Evolutionary conservation across 1,140 invertebrate species (phyloP), one percentile per base, ranked within the genome.

Genomic region (Drosophila fuyamai): DNA sequence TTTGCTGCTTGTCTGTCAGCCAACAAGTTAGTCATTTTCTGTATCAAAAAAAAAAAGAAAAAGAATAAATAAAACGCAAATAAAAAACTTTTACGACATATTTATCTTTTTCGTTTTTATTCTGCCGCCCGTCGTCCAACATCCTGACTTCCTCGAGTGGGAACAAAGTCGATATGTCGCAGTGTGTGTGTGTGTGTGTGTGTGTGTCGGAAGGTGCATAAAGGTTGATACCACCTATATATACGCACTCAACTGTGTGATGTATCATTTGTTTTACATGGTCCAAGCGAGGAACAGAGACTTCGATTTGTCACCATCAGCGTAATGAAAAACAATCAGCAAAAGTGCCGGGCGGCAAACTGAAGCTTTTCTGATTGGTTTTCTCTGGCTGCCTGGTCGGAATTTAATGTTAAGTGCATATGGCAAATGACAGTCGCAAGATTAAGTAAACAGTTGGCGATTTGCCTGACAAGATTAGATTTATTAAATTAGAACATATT

Each of bases 71-170:
- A 86, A 86, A 88, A 88, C 82, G 82, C 82, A 86, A 85, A 86
- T 85, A 85, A 85, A 85, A 85, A 85, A 85, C 82, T 85, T 86
- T 85, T 85, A 85, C 82, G 82, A 85, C 82, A 85, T 85, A 81
- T 85, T 85, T 85, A 85, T 85, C 82, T 86, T 85, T 86, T 66
- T 76, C 71, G 53, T 54, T 76, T 53, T 74, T 66, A 48, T 71
- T 63, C 61, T 44, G 44, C 50, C 44, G 23, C 55, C 51, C 60
- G 50, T 46, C 50, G 46, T 66, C 55, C 55, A 60, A 60, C 55
- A 55, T 60, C 55, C 74, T 61, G 63, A 65, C 57, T 65, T 76
- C 62, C 58, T 54, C 53, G 72, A 62, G 53, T 61, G 35, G 56
- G 70, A 47, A 41, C 29, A 58, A 48, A 18, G 48, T 56, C 46